phyloP scores from a whole-genome alignment of 1,140 invertebrate species.

The Drosophila aff. region DNA sequence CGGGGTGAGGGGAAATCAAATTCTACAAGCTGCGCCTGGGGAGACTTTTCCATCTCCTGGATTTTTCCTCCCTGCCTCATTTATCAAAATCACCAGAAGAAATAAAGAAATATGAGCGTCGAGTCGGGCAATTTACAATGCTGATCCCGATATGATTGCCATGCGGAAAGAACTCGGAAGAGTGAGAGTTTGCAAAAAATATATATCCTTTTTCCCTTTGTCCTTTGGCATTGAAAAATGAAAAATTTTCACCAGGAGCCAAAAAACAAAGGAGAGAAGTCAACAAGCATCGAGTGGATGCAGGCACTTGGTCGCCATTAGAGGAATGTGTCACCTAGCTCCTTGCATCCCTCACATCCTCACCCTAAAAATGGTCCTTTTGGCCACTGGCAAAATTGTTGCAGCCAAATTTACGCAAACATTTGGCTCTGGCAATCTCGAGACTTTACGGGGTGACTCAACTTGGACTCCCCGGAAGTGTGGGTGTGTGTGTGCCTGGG shows the following conservation, averaged over 20 bases:
- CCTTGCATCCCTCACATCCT: constrained; percentile 9
- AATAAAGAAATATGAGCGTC: constrained; percentile 59
- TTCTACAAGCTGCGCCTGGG: constrained; percentile 45
- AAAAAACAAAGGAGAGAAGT: constrained; percentile 34
- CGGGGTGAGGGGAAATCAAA: constrained; percentile 60
- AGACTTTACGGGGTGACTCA: constrained; percentile 55
- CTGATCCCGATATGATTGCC: constrained; percentile 58
- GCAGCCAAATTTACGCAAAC: constrained; percentile 64
- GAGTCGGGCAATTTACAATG: constrained; percentile 49
- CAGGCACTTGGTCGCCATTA: constrained; percentile 36
- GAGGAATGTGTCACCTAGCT: constrained; percentile 48
- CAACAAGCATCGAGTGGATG: constrained; percentile 35
- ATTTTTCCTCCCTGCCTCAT: constrained; percentile 42
- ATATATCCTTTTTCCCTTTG: constrained; percentile 29
- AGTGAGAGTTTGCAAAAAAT: constrained; percentile 7
- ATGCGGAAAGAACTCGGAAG: constrained; percentile 9
- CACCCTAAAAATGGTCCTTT: constrained; percentile 9
- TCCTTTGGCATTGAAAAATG: constrained; percentile 53
- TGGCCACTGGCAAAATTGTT: constrained; percentile 59
- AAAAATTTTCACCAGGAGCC: constrained; percentile 22
- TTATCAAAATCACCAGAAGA: constrained; percentile 68
- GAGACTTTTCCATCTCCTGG: constrained; percentile 23
- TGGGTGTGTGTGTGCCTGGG: constrained; percentile 1
- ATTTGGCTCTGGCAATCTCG: constrained; percentile 37
- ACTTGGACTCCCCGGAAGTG: constrained; percentile 12